Conservation (phyloP, 1,140 invertebrate genomes). For the Thalassaphorura encarpata region DNA sequence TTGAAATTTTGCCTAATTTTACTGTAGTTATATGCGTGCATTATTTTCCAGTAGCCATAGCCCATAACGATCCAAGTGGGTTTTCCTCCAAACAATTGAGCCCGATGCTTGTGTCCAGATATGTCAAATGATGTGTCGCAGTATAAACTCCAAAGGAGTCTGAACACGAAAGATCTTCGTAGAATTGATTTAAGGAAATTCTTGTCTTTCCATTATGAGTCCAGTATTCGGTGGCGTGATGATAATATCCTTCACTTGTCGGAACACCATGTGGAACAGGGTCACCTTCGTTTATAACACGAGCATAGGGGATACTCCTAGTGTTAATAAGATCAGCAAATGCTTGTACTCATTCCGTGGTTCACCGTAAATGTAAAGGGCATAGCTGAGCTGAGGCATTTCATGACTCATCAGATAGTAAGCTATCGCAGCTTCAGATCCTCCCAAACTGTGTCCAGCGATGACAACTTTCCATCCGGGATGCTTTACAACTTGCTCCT, state of each 20-base stretch:
- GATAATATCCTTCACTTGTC: neutral
- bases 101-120: no score
- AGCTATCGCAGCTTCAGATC: neutral
- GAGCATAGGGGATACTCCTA: neutral
- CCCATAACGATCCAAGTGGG: no score
- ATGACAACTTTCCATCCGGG: neutral
- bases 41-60: no score
- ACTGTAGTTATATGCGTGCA: no score
- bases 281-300: neutral
- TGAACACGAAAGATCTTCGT: conserved; percentile 1
- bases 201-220: neutral
- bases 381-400: neutral
- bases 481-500: neutral
- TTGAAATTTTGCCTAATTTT: no score
- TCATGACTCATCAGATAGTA: neutral
- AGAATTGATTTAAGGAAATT: neutral
- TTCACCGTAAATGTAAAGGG: neutral
- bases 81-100: no score
- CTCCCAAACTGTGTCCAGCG: neutral
- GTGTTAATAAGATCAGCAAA: neutral
- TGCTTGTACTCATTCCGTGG: neutral
- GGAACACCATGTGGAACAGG: neutral
- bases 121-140: no score
- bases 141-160: no score
- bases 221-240: neutral